A percentile compares a stretch with the other conserved stretches of the same genome.
phyloP scores from a whole-genome alignment of 2,888 invertebrate species.

The Lepas anatifera region DNA sequence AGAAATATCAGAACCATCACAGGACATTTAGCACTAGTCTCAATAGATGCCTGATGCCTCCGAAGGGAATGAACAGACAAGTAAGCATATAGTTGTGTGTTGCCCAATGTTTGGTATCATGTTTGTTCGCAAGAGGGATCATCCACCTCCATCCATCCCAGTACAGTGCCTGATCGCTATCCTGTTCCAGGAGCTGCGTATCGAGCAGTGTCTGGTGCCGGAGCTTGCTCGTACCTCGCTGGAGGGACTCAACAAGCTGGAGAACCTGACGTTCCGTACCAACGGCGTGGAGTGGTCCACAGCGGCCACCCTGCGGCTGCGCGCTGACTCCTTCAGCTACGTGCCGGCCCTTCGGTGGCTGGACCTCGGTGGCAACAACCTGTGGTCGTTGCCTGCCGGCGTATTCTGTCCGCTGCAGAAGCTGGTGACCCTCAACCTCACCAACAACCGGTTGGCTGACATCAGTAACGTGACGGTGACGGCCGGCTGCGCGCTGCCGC shows the following conservation, averaged over 20 bases:
- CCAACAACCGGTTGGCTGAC: slow-evolving; percentile 63
- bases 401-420: slow-evolving; percentile 61
- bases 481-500: slow-evolving; percentile 19
- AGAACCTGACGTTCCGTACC: slow-evolving; percentile 65
- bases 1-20: too few relatives aligned
- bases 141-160: too few relatives aligned
- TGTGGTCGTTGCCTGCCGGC: slow-evolving; percentile 63
- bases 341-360: slow-evolving; percentile 53
- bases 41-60: too few relatives aligned
- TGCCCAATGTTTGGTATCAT: too few relatives aligned
- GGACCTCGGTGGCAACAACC: slow-evolving; percentile 67
- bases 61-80: too few relatives aligned
- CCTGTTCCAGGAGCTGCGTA: slow-evolving; percentile 55
- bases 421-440: slow-evolving; percentile 62
- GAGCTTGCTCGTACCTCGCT: slow-evolving; percentile 52
- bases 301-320: slow-evolving; percentile 56
- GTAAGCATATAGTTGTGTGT: too few relatives aligned
- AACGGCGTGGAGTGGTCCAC: slow-evolving; percentile 75
- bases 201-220: slow-evolving; percentile 72
- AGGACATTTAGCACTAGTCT: too few relatives aligned
- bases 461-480: slow-evolving; percentile 46
- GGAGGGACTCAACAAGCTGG: slow-evolving; percentile 58
- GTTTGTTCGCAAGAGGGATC: too few relatives aligned
- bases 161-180: too few relatives aligned
- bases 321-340: slow-evolving; percentile 49